Evolutionary conservation across 1,140 invertebrate species (phyloP).

Genomic region (Drosophila obscura): DNA sequence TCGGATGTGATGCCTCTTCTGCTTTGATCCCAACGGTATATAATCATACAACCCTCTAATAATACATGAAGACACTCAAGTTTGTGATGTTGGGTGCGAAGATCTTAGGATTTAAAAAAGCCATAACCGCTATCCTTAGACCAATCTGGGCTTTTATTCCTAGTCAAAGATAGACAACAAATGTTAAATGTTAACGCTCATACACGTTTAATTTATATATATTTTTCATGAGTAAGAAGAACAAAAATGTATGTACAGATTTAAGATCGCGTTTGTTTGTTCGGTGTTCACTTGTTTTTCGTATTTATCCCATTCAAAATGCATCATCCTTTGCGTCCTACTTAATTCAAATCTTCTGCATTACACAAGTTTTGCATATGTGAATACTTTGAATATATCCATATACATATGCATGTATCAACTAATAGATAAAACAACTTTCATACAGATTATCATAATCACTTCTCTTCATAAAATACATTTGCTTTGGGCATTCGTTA

Average conservation of each 20-base stretch:
- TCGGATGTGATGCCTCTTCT: too few relatives aligned
- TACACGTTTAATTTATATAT: slow-evolving; percentile 75
- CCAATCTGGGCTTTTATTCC: not conserved
- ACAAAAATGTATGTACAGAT: slow-evolving; percentile 70
- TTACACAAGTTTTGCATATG: slow-evolving; percentile 36
- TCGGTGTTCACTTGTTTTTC: slow-evolving; percentile 25
- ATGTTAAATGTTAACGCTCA: slow-evolving; percentile 62
- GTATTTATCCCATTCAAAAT: slow-evolving; percentile 26
- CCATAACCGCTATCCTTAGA: too few relatives aligned
- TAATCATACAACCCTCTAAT: too few relatives aligned
- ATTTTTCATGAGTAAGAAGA: slow-evolving; percentile 74
- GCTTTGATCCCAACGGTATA: too few relatives aligned
- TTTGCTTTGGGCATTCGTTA: slow-evolving; percentile 12
- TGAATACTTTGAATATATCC: slow-evolving; percentile 29
- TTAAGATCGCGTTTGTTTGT: slow-evolving; percentile 29
- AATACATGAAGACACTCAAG: too few relatives aligned
- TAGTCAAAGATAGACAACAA: slow-evolving; percentile 19
- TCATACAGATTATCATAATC: slow-evolving; percentile 44
- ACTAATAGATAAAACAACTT: slow-evolving; percentile 58
- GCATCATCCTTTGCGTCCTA: slow-evolving; percentile 27
- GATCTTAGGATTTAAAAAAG: too few relatives aligned
- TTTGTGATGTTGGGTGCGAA: too few relatives aligned
- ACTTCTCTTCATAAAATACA: slow-evolving; percentile 24
- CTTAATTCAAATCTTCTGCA: slow-evolving; percentile 43
- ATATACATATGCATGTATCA: slow-evolving; percentile 27